phyloP scores from a whole-genome alignment of 2,113 vertebrate species.

The Narcine bancroftii region DNA sequence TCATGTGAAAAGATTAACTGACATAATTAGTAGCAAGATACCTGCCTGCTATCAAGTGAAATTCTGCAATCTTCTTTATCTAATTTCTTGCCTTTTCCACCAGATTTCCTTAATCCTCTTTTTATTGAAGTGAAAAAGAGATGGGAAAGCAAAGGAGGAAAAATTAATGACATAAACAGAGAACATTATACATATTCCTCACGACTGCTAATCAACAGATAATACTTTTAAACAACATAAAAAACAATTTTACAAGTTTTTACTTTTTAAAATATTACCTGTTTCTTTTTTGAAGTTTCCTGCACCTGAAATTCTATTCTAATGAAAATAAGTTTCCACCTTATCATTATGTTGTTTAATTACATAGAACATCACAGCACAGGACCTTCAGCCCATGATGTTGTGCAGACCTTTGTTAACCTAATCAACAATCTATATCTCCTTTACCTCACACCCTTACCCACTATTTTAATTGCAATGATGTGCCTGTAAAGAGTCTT shows the following conservation, averaged over 20 bases:
- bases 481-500: no score
- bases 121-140: constrained; percentile 28
- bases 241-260: background rate
- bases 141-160: no score
- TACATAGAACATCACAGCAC: no score
- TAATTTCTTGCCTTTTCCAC: constrained; percentile 80
- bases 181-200: background rate
- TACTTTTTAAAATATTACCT: background rate
- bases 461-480: no score
- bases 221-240: background rate
- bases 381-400: no score
- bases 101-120: constrained; percentile 81
- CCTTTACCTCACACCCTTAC: no score
- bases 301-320: background rate
- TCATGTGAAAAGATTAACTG: background rate
- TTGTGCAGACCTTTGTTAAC: no score
- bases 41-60: constrained; percentile 87
- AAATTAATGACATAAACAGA: background rate
- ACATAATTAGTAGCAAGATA: constrained; percentile 43
- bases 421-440: no score
- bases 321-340: background rate
- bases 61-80: constrained; percentile 71
- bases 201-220: background rate
- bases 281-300: background rate
- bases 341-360: background rate